Evolutionary conservation across 2,888 invertebrate species (phyloP).

Genomic region (Elmis aenea): DNA sequence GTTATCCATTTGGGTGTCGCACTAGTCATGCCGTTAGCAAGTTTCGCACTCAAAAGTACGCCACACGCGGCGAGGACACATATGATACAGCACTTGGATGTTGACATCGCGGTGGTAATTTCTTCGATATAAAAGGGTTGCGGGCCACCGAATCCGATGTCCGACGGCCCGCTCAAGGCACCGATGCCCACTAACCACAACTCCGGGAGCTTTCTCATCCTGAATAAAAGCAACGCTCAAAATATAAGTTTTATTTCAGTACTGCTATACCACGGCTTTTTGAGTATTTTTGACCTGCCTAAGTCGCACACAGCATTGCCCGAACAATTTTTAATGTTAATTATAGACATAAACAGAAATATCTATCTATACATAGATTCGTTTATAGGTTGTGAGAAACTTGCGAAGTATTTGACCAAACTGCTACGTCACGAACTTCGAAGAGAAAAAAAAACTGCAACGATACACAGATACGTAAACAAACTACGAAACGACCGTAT

Average conservation of each 20-base stretch:
- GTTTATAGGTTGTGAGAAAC: slow-evolving; percentile 29
- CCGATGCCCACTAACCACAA: slow-evolving; percentile 39
- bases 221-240: slow-evolving; percentile 49
- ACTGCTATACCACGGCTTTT: slow-evolving; percentile 49
- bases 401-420: neutral
- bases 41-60: too few relatives aligned
- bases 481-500: too few relatives aligned
- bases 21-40: too few relatives aligned
- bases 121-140: slow-evolving; percentile 18
- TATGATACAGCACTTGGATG: slow-evolving; percentile 14
- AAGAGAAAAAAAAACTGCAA: too few relatives aligned
- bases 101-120: slow-evolving; percentile 17
- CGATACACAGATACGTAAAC: too few relatives aligned
- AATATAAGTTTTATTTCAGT: slow-evolving; percentile 52
- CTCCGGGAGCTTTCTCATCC: slow-evolving; percentile 42
- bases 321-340: slow-evolving; percentile 50
- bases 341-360: slow-evolving; percentile 52
- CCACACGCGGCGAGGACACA: too few relatives aligned
- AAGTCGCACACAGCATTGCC: slow-evolving; percentile 47
- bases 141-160: slow-evolving; percentile 29
- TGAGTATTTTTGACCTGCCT: slow-evolving; percentile 52
- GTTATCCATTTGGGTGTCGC: too few relatives aligned
- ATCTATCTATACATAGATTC: slow-evolving; percentile 50
- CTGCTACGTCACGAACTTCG: neutral
- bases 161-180: slow-evolving; percentile 37